A percentile compares a stretch with the other conserved stretches of the same genome.
Conservation (phyloP, 2,888 invertebrate genomes). For the Nysson spinosus region DNA sequence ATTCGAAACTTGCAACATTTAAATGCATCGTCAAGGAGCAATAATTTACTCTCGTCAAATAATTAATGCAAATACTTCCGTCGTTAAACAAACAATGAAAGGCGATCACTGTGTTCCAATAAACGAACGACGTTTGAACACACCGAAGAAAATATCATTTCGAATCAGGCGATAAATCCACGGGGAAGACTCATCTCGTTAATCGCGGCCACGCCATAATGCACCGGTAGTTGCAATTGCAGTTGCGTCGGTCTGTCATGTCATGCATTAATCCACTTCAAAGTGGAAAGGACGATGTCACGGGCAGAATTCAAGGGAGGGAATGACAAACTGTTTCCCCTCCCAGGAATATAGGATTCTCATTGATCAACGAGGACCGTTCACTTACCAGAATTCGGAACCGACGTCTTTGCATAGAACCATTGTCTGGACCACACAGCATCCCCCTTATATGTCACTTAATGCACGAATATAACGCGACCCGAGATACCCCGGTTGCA, state of each 20-base stretch:
- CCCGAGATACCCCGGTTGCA: conserved; percentile 57
- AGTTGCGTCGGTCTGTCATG: conserved; percentile 32
- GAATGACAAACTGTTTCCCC: conserved; percentile 61
- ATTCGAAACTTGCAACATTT: too few relatives aligned
- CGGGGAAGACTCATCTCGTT: too few relatives aligned
- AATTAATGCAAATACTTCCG: too few relatives aligned
- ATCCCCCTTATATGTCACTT: conserved; percentile 52
- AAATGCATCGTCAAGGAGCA: too few relatives aligned
- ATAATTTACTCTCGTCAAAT: too few relatives aligned
- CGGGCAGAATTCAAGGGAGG: conserved; percentile 51
- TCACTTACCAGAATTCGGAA: conserved; percentile 56
- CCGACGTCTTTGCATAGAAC: conserved; percentile 56
- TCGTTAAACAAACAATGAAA: too few relatives aligned
- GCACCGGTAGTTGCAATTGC: conserved; percentile 32
- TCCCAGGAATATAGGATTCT: conserved; percentile 61
- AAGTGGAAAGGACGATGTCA: conserved; percentile 58
- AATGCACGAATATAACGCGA: conserved; percentile 56
- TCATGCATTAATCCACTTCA: conserved; percentile 53
- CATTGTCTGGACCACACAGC: conserved; percentile 57
- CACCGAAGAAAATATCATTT: too few relatives aligned
- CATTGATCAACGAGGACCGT: conserved; percentile 60
- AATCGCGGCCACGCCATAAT: conserved; percentile 32
- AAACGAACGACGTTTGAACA: too few relatives aligned
- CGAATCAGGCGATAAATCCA: too few relatives aligned
- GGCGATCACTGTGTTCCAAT: too few relatives aligned